Evolutionary conservation across 2,888 invertebrate species (phyloP).

Genomic region (Sceliomorpha sp.): DNA sequence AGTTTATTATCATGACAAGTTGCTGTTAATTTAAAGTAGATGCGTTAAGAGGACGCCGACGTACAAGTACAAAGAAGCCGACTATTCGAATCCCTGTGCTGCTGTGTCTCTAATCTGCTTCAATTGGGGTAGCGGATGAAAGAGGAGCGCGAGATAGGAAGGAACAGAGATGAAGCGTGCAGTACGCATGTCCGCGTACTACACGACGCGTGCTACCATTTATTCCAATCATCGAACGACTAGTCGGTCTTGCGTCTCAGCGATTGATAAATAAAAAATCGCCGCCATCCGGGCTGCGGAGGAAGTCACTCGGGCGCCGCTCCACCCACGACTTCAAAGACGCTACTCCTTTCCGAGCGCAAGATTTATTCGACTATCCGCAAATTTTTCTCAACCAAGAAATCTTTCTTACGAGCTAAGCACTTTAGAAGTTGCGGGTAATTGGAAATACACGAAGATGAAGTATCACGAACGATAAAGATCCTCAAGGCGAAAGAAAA

Average conservation of each 20-base stretch:
- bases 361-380: conserved; percentile 33
- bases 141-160: conserved; percentile 58
- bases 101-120: conserved; percentile 77
- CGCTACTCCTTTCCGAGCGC: conserved; percentile 7
- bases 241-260: conserved; percentile 69
- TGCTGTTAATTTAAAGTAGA: conserved; percentile 77
- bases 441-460: conserved; percentile 45
- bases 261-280: conserved; percentile 76
- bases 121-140: conserved; percentile 73
- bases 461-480: conserved; percentile 46
- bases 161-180: conserved; percentile 62
- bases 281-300: conserved; percentile 72
- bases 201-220: conserved; percentile 79
- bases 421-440: conserved; percentile 55
- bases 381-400: conserved; percentile 45
- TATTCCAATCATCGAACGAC: conserved; percentile 77
- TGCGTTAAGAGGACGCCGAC: conserved; percentile 62
- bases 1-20: conserved; percentile 76
- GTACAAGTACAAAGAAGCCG: conserved; percentile 74
- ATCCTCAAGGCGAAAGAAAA: not conserved
- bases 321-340: conserved; percentile 31
- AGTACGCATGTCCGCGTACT: conserved; percentile 63
- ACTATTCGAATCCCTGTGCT: conserved; percentile 76
- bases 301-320: conserved; percentile 65
- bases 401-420: conserved; percentile 52